Base-by-base conservation (phyloP, 2,797 vertebrate species). In the Sus cebifrons region DNA sequence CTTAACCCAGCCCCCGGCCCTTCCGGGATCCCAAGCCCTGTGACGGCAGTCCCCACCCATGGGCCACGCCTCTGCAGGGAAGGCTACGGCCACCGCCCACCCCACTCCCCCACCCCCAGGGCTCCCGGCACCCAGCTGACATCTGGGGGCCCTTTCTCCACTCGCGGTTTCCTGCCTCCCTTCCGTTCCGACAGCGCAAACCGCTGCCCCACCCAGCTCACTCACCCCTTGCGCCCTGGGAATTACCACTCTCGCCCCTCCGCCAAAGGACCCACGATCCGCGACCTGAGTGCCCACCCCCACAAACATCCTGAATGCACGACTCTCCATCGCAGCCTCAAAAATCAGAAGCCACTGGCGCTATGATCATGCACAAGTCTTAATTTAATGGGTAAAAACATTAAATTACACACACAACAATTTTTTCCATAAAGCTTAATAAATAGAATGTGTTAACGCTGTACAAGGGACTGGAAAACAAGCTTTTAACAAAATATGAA, bases 361-460 rank as follows among this genome's bases (percentile, higher is more conserved):
- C 78, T 20, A 68, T 82, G 75, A 85, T 95, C 96, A 96, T 88
- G 40, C 89, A 96, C 82, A 97, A 97, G 89, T 97, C 96, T 98
- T 98, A 98, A 98, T 97, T 98, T 98, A 98, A 98, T 98, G 96
- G 85, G 96, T 96, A 98, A 97, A 98, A 98, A 97, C 97, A 93
- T 97, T 98, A 98, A 98, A 97, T 98, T 96, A 98, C 94, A 96
- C 97, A 97, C 95, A 95, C 96, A 97, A 98, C 94, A 88, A 77
- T 86, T 93, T 95, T 95, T 96, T 97, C 95, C 94, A 96, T 85
- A 97, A 98, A 98, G 97, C 97, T 97, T 96, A 98, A 98, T 98
- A 98, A 98, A 98, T 98, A 98, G 95, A 97, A 97, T 96, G 49
- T 71, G 64, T 74, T 81, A 86, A 97, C 49, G 58, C 95, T 97